Conservation (phyloP, 2,888 invertebrate genomes). For the Drosophila birchii region DNA sequence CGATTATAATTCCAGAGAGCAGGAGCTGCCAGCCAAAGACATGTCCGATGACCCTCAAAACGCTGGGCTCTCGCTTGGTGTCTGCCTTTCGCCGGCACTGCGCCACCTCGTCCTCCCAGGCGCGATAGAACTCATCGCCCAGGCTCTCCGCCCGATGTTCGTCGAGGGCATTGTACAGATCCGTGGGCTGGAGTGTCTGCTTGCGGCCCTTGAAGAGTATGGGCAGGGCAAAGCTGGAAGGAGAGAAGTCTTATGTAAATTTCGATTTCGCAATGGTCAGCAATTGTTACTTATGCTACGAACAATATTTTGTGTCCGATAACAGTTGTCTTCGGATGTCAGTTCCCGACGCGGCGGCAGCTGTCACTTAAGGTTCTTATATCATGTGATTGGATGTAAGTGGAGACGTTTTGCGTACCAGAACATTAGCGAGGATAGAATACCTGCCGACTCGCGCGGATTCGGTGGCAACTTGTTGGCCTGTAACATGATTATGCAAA, state of each 20-base stretch:
- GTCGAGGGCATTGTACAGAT: constrained; percentile 89
- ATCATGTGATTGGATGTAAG: constrained; percentile 2
- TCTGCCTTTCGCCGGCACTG: constrained; percentile 74
- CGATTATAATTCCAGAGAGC: constrained; percentile 86
- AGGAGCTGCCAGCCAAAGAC: constrained; percentile 87
- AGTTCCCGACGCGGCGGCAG: constrained; percentile 21
- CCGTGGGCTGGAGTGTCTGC: constrained; percentile 89
- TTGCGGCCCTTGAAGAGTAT: constrained; percentile 90
- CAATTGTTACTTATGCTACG: constrained; percentile 63
- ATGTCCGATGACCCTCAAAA: constrained; percentile 83
- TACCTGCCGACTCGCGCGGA: constrained; percentile 87
- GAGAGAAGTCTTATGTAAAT: constrained; percentile 23
- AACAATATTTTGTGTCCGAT: constrained; percentile 35
- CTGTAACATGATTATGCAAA: constrained; percentile 44
- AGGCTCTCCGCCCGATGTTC: constrained; percentile 88
- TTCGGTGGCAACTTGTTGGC: constrained; percentile 85
- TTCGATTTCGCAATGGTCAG: constrained; percentile 23
- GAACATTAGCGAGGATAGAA: constrained; percentile 88
- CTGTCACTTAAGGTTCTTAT: constrained; percentile 17
- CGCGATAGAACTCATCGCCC: constrained; percentile 86
- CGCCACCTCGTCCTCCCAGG: constrained; percentile 87
- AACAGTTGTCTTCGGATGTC: constrained; percentile 34
- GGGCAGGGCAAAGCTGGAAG: constrained; percentile 90
- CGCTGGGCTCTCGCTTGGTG: constrained; percentile 83
- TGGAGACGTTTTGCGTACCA: constrained; percentile 83